Conservation (phyloP, 2,113 vertebrate species). For the Festucalex cinctus region DNA sequence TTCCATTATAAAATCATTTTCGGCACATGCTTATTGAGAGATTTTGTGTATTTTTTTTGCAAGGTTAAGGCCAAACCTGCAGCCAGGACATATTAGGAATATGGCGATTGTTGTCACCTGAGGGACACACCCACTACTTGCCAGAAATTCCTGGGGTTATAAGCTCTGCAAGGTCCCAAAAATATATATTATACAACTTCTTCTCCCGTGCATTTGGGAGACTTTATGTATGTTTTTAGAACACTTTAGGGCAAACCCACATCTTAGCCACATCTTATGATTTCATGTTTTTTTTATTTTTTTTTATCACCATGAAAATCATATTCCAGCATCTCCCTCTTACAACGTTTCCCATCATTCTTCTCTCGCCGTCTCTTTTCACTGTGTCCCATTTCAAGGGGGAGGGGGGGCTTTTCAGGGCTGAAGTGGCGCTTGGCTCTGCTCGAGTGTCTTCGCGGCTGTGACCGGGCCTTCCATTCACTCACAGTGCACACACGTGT, state of each 20-base stretch:
- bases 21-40: no score
- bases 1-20: no score
- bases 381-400: conserved; percentile 60
- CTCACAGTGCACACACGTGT: conserved; percentile 38
- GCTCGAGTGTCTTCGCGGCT: conserved; percentile 76
- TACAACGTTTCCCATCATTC: conserved; percentile 29
- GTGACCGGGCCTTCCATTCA: conserved; percentile 75
- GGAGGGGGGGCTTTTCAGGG: conserved; percentile 62
- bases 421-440: conserved; percentile 75
- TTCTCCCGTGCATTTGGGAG: no score
- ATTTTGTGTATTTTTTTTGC: no score
- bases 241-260: neutral
- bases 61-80: no score
- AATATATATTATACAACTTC: no score
- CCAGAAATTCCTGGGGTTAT: no score
- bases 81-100: no score
- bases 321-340: conserved; percentile 34
- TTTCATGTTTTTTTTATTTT: neutral
- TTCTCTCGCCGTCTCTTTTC: conserved; percentile 58
- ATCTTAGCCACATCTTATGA: no score
- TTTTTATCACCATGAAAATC: neutral
- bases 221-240: neutral
- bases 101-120: neutral
- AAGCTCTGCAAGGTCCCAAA: no score
- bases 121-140: neutral